Conservation (phyloP, 2,797 vertebrate genomes). For the Pogonophryne albipinna region DNA sequence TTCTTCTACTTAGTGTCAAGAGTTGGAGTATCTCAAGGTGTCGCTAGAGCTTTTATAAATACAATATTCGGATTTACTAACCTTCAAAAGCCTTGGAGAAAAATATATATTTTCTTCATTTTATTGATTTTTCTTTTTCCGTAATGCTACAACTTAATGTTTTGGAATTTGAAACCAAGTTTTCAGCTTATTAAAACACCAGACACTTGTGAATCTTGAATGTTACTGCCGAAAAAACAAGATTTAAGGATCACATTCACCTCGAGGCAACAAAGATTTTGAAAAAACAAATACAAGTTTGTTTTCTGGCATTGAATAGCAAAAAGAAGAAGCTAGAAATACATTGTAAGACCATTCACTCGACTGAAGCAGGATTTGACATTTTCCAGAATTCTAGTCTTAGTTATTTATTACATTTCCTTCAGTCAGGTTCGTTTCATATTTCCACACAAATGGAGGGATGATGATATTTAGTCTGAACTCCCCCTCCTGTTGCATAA, state of each 20-base stretch:
- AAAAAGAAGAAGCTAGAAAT: slow-evolving; percentile 5
- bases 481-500: slow-evolving; percentile 61
- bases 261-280: not conserved
- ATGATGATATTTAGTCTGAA: slow-evolving; percentile 32
- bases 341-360: slow-evolving; percentile 67
- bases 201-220: not conserved
- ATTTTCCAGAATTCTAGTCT: slow-evolving; percentile 32
- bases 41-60: slow-evolving; percentile 17
- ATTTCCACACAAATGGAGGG: slow-evolving; percentile 7
- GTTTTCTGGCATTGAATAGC: slow-evolving; percentile 8
- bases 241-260: slow-evolving; percentile 1
- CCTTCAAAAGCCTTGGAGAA: slow-evolving; percentile 4
- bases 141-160: too few species aligned
- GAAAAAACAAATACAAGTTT: not conserved
- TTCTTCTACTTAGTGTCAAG: slow-evolving; percentile 38
- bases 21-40: slow-evolving; percentile 28
- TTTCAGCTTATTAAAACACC: not conserved
- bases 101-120: too few species aligned
- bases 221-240: not conserved
- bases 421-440: slow-evolving; percentile 15
- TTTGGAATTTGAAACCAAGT: not conserved
- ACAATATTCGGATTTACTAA: not conserved
- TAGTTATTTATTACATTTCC: slow-evolving; percentile 32
- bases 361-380: slow-evolving; percentile 35
- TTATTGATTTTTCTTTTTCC: too few species aligned